Percentiles rank a stretch among this genome's conserved stretches.
Conservation (phyloP, 2,888 invertebrate genomes). For the Cerceris ruficornis region DNA sequence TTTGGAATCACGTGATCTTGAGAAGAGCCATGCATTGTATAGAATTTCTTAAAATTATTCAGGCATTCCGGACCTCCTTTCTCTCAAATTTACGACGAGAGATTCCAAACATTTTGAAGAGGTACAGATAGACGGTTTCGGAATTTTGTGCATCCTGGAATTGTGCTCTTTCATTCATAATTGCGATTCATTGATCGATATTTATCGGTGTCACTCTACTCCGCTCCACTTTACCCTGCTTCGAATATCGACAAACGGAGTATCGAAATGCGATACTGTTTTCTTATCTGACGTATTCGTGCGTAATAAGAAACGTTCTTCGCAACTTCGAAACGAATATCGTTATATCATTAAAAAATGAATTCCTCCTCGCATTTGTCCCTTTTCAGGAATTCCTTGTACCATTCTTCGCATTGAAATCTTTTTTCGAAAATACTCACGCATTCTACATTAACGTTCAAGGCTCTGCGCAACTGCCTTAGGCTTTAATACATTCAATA, state of each 20-base stretch:
- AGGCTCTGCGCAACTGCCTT: too few relatives aligned
- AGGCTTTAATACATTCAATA: too few relatives aligned
- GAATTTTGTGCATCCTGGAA: slow-evolving; percentile 4
- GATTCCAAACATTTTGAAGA: background rate
- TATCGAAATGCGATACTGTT: slow-evolving; percentile 56
- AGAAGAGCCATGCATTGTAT: slow-evolving; percentile 1
- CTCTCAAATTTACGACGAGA: background rate
- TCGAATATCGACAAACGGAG: slow-evolving; percentile 19
- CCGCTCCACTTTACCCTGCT: slow-evolving; percentile 23
- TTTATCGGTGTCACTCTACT: slow-evolving; percentile 46
- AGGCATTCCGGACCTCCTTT: background rate
- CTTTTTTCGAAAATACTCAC: too few relatives aligned
- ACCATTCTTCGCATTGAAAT: background rate
- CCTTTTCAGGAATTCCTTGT: background rate
- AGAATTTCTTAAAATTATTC: background rate
- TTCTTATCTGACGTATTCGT: slow-evolving; percentile 44
- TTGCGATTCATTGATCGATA: slow-evolving; percentile 44
- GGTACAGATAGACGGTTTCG: background rate
- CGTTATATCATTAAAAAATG: too few relatives aligned
- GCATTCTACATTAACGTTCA: too few relatives aligned
- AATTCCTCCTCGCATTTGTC: too few relatives aligned
- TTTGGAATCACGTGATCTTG: slow-evolving; percentile 8
- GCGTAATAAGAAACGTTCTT: slow-evolving; percentile 7
- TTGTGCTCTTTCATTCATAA: slow-evolving; percentile 56
- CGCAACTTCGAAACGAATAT: too few relatives aligned